Conservation (phyloP, 1,140 invertebrate genomes). For the Cydia splendana region DNA sequence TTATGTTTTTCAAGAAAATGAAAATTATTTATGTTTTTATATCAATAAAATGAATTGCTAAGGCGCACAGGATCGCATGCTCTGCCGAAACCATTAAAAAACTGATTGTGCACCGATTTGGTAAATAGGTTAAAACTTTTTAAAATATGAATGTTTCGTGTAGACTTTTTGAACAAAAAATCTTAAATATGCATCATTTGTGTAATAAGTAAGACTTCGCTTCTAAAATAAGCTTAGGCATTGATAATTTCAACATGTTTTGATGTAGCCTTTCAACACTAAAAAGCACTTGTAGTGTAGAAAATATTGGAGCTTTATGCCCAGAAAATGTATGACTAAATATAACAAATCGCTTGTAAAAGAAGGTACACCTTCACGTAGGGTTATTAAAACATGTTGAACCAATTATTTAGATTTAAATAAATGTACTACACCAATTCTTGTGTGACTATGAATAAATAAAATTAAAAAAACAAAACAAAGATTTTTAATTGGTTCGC, state of each 20-base stretch:
- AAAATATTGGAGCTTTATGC: background rate
- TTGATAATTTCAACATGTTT: slow-evolving; percentile 53
- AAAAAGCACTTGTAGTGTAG: slow-evolving; percentile 13
- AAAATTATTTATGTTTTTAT: slow-evolving; percentile 26
- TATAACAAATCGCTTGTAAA: background rate
- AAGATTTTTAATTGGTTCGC: slow-evolving; percentile 44
- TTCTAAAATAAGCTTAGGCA: slow-evolving; percentile 39
- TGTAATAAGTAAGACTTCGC: slow-evolving; percentile 25
- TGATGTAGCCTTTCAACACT: slow-evolving; percentile 36
- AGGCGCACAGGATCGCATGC: slow-evolving; percentile 21
- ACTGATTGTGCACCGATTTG: background rate
- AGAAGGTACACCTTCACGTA: slow-evolving; percentile 29
- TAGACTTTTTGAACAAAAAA: slow-evolving; percentile 29
- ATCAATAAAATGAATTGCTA: background rate
- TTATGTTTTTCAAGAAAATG: slow-evolving; percentile 22
- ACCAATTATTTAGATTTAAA: slow-evolving; percentile 39
- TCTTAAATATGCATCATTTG: slow-evolving; percentile 22
- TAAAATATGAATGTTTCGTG: slow-evolving; percentile 32
- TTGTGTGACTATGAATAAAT: slow-evolving; percentile 52
- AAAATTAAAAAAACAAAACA: slow-evolving; percentile 42
- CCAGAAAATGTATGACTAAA: slow-evolving; percentile 19
- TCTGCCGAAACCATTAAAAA: background rate
- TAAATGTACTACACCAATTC: slow-evolving; percentile 42
- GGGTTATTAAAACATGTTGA: slow-evolving; percentile 50
- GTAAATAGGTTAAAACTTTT: slow-evolving; percentile 24